phyloP scores from a whole-genome alignment of 2,113 vertebrate species.

The Tenebrosternarchus preto region DNA sequence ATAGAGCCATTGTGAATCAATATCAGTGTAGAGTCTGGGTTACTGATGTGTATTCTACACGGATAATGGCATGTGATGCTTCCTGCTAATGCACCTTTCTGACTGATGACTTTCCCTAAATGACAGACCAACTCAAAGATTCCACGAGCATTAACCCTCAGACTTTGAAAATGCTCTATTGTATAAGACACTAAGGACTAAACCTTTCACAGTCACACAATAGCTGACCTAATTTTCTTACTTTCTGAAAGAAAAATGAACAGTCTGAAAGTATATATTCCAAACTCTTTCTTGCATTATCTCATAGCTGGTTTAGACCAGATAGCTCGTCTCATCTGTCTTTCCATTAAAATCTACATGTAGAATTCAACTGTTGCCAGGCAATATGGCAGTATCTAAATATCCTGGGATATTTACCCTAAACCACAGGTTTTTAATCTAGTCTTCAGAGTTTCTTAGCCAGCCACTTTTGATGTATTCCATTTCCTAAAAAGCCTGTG shows the following conservation, averaged over 20 bases:
- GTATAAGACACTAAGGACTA: not conserved
- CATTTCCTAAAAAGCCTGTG: no score
- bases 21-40: constrained; percentile 15
- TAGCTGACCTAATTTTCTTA: no score
- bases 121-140: constrained; percentile 4
- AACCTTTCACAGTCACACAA: not conserved
- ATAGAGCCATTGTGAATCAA: constrained; percentile 29
- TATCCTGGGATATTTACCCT: not conserved
- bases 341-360: not conserved
- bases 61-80: not conserved
- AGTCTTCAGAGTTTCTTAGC: no score
- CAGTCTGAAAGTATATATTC: not conserved
- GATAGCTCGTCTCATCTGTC: not conserved
- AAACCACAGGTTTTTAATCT: no score
- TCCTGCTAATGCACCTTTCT: not conserved
- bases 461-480: no score
- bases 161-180: not conserved
- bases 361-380: not conserved
- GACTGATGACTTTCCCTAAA: constrained; percentile 11
- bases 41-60: not conserved
- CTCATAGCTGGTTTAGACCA: not conserved
- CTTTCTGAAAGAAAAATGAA: not conserved
- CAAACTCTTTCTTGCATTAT: not conserved
- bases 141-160: not conserved
- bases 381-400: not conserved